Evolutionary conservation across 2,888 invertebrate species (phyloP).

Genomic region (Torymus texanus): DNA sequence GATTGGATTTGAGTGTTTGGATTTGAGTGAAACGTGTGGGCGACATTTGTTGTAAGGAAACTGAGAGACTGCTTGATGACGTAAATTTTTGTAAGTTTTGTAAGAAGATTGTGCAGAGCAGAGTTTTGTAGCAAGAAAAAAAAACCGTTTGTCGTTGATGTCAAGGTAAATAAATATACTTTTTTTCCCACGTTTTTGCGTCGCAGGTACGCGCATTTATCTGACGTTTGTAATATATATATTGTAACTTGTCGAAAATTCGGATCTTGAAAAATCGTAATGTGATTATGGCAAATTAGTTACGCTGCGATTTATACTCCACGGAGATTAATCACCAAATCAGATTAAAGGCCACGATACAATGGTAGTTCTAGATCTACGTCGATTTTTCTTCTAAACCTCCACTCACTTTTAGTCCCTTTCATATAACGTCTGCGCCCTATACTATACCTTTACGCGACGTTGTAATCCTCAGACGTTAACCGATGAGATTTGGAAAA

Average conservation of each 20-base stretch:
- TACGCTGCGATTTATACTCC: slow-evolving; percentile 29
- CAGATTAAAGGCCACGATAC: slow-evolving; percentile 25
- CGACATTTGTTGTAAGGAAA: background rate
- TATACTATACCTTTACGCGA: background rate
- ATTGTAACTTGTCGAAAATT: slow-evolving; percentile 10
- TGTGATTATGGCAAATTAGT: slow-evolving; percentile 44
- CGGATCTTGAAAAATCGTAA: slow-evolving; percentile 34
- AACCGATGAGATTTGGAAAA: no score
- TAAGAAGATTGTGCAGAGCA: background rate
- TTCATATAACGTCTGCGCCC: background rate
- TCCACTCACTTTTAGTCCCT: slow-evolving; percentile 5
- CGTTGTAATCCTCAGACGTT: background rate
- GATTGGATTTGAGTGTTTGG: no score
- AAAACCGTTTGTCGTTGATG: background rate
- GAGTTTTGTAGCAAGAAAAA: no score
- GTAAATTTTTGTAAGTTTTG: background rate
- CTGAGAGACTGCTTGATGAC: background rate
- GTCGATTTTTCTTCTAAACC: background rate
- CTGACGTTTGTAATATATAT: background rate
- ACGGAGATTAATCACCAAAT: slow-evolving; percentile 40
- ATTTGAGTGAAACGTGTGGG: background rate
- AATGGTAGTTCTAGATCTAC: slow-evolving; percentile 6
- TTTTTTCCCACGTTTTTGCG: slow-evolving; percentile 38
- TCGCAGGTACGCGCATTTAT: slow-evolving; percentile 18
- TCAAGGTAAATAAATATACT: slow-evolving; percentile 22